Percentiles rank a stretch among this genome's conserved stretches.
Evolutionary conservation across 64 coral and sea anemone genomes (phyloP).

Genomic region (Exaiptasia diaphana): DNA sequence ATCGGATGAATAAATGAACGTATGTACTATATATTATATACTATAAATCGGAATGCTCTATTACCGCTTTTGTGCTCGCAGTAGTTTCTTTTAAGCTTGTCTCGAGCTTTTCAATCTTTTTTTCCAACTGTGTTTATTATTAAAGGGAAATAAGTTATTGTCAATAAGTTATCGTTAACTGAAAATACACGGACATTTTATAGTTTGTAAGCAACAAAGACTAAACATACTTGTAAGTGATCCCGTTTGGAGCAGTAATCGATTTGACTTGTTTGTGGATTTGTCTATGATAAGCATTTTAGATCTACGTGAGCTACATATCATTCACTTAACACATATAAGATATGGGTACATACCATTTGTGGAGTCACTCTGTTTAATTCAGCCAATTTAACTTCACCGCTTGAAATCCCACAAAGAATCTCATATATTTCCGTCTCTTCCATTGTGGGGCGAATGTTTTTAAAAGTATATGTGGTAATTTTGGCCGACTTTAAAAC

Average conservation of each 20-base stretch:
- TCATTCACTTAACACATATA: too few species aligned
- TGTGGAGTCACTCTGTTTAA: background rate
- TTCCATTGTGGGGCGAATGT: background rate
- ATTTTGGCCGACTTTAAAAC: background rate
- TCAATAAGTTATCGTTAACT: background rate
- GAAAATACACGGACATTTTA: background rate
- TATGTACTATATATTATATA: too few species aligned
- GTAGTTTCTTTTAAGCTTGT: too few species aligned
- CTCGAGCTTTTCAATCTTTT: too few species aligned
- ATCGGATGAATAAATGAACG: too few species aligned
- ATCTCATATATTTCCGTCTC: background rate
- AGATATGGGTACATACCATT: background rate
- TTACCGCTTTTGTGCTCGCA: too few species aligned
- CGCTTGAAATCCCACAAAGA: background rate
- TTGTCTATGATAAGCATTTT: background rate
- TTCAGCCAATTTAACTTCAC: background rate
- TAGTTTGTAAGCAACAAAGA: background rate
- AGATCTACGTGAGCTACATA: background rate
- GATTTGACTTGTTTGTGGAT: background rate
- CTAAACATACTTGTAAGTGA: background rate
- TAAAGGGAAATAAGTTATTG: background rate
- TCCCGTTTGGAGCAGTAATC: background rate
- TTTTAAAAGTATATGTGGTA: background rate
- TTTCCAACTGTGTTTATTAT: too few species aligned
- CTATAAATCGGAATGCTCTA: too few species aligned